These are phyloP conservation scores for Caprella mutica DNA, from an alignment of 2,888 invertebrate genomes.

Conservation along the genomic window DNA sequence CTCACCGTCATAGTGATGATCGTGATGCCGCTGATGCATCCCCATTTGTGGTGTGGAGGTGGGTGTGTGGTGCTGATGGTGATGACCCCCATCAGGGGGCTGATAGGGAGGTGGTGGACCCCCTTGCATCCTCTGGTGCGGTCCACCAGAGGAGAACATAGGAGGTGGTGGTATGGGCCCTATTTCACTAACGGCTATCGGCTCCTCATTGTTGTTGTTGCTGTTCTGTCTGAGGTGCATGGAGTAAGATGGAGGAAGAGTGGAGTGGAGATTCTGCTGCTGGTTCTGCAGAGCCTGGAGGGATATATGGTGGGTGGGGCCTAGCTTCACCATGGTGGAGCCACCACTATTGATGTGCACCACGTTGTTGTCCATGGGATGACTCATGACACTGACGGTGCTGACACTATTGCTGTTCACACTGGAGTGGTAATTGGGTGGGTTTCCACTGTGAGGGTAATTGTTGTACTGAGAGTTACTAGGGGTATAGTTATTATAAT, in stretches of 20 bases:
- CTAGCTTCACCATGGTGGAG: background rate
- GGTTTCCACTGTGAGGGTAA: background rate
- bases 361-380: background rate
- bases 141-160: conserved; percentile 80
- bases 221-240: background rate
- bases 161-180: conserved; percentile 88
- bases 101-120: conserved; percentile 32
- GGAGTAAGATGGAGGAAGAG: conserved; percentile 10
- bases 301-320: conserved; percentile 6
- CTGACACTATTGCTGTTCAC: background rate
- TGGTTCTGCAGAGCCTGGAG: background rate
- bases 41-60: too few relatives aligned
- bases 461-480: background rate
- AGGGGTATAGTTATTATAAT: conserved; percentile 1
- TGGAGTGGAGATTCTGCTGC: conserved; percentile 2
- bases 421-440: background rate
- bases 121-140: too few relatives aligned
- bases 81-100: conserved; percentile 26
- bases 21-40: background rate
- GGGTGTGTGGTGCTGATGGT: conserved; percentile 8
- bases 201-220: conserved; percentile 59
- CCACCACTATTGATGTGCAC: background rate
- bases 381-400: background rate
- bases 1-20: conserved; percentile 9
- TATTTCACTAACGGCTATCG: conserved; percentile 81